Evolutionary conservation across 2,113 vertebrate species (phyloP).

Genomic region (Oncorhynchus gorbuscha): DNA sequence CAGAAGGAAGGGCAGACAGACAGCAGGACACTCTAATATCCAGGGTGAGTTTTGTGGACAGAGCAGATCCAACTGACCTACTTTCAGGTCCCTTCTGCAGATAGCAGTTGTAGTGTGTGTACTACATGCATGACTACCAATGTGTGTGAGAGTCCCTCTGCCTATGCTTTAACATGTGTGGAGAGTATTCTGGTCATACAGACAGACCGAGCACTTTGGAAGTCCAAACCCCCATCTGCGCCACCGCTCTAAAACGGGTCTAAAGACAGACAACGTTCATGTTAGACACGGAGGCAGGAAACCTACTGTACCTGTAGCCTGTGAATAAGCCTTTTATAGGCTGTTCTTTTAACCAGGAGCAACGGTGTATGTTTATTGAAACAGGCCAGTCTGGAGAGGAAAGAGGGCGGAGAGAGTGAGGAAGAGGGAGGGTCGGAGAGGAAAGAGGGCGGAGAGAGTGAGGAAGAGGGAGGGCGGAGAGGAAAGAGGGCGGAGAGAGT

Average conservation of each 20-base stretch:
- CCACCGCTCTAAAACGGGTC: neutral
- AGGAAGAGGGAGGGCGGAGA: too few relatives aligned
- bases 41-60: neutral
- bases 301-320: neutral
- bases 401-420: too few relatives aligned
- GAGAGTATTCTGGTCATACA: too few relatives aligned
- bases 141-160: neutral
- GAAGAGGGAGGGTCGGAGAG: too few relatives aligned
- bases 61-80: constrained; percentile 15
- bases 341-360: too few relatives aligned
- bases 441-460: too few relatives aligned
- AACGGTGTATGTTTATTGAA: too few relatives aligned
- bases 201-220: neutral
- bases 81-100: constrained; percentile 1
- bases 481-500: too few relatives aligned
- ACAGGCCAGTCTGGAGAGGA: too few relatives aligned
- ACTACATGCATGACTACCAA: too few relatives aligned
- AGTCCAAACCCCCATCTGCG: neutral
- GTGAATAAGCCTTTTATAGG: too few relatives aligned
- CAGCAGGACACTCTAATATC: neutral
- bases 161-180: neutral
- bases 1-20: neutral
- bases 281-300: neutral
- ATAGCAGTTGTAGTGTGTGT: neutral
- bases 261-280: neutral